phyloP scores from a whole-genome alignment of 2,888 invertebrate species.

The Rhimphoctona megacephalus region DNA sequence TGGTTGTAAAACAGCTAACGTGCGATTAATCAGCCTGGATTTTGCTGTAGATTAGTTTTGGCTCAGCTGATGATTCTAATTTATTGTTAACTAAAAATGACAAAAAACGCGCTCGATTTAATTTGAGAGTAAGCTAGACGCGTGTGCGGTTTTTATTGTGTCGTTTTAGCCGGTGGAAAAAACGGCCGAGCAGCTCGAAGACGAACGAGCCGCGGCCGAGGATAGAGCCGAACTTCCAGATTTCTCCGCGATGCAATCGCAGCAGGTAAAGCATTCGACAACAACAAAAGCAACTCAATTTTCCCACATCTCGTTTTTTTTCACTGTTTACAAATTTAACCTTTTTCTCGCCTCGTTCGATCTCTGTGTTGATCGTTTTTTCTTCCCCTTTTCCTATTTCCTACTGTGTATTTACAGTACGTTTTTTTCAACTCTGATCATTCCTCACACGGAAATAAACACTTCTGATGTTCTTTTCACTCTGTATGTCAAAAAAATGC shows the following conservation, averaged over 20 bases:
- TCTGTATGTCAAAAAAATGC: slow-evolving; percentile 1
- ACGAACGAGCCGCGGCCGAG: slow-evolving; percentile 83
- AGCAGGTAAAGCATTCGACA: slow-evolving; percentile 79
- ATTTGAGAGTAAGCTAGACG: slow-evolving; percentile 69
- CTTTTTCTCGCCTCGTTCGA: slow-evolving; percentile 17
- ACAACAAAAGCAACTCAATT: slow-evolving; percentile 15
- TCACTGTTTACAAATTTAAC: slow-evolving; percentile 1
- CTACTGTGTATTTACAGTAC: neutral
- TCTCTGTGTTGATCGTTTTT: slow-evolving; percentile 19
- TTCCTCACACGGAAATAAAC: neutral
- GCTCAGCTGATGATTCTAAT: slow-evolving; percentile 24
- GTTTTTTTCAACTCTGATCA: neutral
- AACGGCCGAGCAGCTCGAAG: slow-evolving; percentile 84
- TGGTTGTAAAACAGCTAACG: slow-evolving; percentile 12
- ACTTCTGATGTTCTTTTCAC: neutral
- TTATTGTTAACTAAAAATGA: neutral
- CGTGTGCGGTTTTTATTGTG: slow-evolving; percentile 61
- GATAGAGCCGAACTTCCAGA: slow-evolving; percentile 85
- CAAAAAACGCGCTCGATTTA: slow-evolving; percentile 37
- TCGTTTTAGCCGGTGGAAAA: slow-evolving; percentile 78
- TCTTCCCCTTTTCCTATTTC: neutral
- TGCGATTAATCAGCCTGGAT: slow-evolving; percentile 24
- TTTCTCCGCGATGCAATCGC: slow-evolving; percentile 85
- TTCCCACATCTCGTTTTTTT: slow-evolving; percentile 1
- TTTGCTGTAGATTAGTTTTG: slow-evolving; percentile 40